Base-by-base conservation (phyloP, 1,140 invertebrate genomes). In the Aphaenogaster rudis region DNA sequence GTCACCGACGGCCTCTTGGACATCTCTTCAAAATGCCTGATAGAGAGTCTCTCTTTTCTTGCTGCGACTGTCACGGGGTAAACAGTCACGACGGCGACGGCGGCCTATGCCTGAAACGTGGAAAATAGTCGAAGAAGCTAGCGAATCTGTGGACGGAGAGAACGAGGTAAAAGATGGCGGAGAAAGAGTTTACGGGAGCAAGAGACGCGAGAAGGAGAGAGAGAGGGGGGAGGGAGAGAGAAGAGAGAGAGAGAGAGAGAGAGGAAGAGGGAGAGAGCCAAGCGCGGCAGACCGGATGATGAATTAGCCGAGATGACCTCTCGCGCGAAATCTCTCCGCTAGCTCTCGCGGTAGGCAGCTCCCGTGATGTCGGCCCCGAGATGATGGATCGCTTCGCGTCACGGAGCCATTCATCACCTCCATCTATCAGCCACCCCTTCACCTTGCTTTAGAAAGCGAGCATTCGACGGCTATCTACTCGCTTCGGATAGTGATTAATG, bases 371-470 rank as follows among this genome's bases (percentile, higher is more conserved):
- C 93, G 93, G 91, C 90, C 88, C 91, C 88, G 88, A 93, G 94
- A 94, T 95, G 95, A 95, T 95, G 94, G 94, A 95, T 95, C 92
- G 93, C 90, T 90, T 87, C 76, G 91, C 93, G 94, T 94, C 95
- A 93, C 92, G 95, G 92, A 94, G 94, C 94, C 94, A 95, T 95
- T 95, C 95, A 95, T 95, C 95, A 95, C 94, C 93, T 94, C 93
- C 94, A 94, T 95, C 95, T 95, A 95, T 95, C 95, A 94, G 91
- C 87, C 93, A 93, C 92, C 94, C 93, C 94, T 94, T 94, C 94
- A 93, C 92, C 94, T 95, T 95, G 93, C 93, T 94, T 94, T 92
- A 93, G 93, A 94, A 94, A 95, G 94, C 92, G 93, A 95, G 90
- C 92, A 94, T 93, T 95, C 93, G 93, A 95, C 94, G 94, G 93